phyloP scores from a whole-genome alignment of 2,888 invertebrate species.

The Catocala fraxini region DNA sequence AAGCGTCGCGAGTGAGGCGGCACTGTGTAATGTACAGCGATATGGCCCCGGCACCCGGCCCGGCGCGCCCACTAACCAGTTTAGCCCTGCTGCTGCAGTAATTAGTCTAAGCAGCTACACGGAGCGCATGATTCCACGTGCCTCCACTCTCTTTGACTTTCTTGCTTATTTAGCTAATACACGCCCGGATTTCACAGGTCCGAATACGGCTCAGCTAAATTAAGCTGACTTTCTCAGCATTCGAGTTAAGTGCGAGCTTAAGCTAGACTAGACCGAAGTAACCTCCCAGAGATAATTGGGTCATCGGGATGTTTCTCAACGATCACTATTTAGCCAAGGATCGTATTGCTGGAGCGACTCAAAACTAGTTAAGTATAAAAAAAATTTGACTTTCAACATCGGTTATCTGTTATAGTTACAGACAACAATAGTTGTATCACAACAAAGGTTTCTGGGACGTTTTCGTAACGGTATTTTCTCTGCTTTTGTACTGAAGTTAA shows the following conservation, averaged over 20 bases:
- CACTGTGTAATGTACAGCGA: slow-evolving; percentile 57
- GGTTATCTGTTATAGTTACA: slow-evolving; percentile 66
- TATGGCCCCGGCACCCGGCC: slow-evolving; percentile 53
- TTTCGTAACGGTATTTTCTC: slow-evolving; percentile 76
- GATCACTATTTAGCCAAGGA: slow-evolving; percentile 17
- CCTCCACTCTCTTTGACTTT: slow-evolving; percentile 61
- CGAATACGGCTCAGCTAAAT: slow-evolving; percentile 27
- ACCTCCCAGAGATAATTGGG: slow-evolving; percentile 30
- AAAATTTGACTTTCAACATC: slow-evolving; percentile 59
- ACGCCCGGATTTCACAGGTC: slow-evolving; percentile 48
- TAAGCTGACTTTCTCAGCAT: slow-evolving; percentile 27
- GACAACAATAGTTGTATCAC: slow-evolving; percentile 75
- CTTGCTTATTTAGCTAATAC: slow-evolving; percentile 62
- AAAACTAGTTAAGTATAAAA: slow-evolving; percentile 39
- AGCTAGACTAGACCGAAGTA: slow-evolving; percentile 15
- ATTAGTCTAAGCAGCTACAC: slow-evolving; percentile 79
- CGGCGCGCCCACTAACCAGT: slow-evolving; percentile 68
- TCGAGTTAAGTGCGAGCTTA: slow-evolving; percentile 22
- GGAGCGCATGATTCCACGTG: slow-evolving; percentile 63
- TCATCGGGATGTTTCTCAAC: slow-evolving; percentile 16
- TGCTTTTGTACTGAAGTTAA: slow-evolving; percentile 73
- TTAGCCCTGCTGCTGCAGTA: slow-evolving; percentile 77
- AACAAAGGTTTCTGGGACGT: slow-evolving; percentile 78
- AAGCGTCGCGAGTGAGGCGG: slow-evolving; percentile 47
- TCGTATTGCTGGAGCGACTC: slow-evolving; percentile 21